Percentiles rank a stretch among this genome's conserved stretches.
Conservation (phyloP, 2,113 vertebrate genomes). For the Pungitius pungitius region DNA sequence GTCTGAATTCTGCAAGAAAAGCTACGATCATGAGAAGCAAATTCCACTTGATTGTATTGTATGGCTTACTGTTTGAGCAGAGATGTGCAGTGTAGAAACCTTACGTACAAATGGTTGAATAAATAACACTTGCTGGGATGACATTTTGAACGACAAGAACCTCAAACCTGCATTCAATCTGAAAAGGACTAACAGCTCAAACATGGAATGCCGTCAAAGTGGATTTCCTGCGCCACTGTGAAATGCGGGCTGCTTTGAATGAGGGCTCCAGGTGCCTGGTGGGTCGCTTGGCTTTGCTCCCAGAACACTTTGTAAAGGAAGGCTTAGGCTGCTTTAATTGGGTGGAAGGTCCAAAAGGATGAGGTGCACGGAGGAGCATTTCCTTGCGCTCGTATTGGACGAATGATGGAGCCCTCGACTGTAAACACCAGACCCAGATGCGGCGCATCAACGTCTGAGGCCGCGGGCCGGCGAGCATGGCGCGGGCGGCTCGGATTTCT, state of each 20-base stretch:
- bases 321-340: constrained; percentile 73
- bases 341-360: constrained; percentile 71
- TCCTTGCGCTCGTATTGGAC: constrained; percentile 26
- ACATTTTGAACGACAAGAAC: not conserved
- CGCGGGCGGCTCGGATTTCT: constrained; percentile 4
- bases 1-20: not conserved
- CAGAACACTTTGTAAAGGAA: constrained; percentile 68
- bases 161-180: not conserved
- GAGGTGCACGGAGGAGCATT: constrained; percentile 40
- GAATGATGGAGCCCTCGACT: constrained; percentile 41
- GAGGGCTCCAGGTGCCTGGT: constrained; percentile 40
- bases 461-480: constrained; percentile 17
- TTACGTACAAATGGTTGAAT: not conserved
- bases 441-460: constrained; percentile 52
- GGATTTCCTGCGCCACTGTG: constrained; percentile 15
- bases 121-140: not conserved
- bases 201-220: not conserved
- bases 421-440: constrained; percentile 44
- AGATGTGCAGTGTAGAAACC: not conserved
- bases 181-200: constrained; percentile 1
- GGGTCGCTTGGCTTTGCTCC: constrained; percentile 49
- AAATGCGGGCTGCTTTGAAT: constrained; percentile 30
- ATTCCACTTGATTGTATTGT: not conserved
- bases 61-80: not conserved
- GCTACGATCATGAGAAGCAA: not conserved